Percentiles rank a stretch among this genome's conserved stretches.
phyloP scores from a whole-genome alignment of 2,113 vertebrate species.

The Glaucidium brasilianum region DNA sequence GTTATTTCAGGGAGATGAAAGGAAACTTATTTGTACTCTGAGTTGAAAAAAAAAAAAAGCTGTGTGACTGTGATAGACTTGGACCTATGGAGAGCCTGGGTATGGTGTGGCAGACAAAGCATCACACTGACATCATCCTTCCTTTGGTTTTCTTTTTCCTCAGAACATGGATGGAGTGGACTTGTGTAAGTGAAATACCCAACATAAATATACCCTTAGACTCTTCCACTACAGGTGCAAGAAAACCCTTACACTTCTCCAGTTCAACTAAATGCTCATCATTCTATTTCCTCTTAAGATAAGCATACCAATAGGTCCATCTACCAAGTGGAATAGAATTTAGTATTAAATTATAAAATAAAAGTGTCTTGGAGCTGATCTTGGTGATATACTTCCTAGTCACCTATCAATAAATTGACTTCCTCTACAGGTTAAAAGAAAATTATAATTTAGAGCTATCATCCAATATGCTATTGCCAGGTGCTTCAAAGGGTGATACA shows the following conservation, averaged over 20 bases:
- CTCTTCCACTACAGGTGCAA: background rate
- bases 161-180: background rate
- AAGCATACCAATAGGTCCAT: background rate
- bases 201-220: background rate
- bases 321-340: background rate
- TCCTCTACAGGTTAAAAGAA: background rate
- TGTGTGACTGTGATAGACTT: background rate
- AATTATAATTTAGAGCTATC: background rate
- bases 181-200: background rate
- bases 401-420: background rate
- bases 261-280: background rate
- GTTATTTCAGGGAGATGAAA: background rate
- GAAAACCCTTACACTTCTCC: background rate
- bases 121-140: background rate
- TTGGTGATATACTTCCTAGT: background rate
- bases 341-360: background rate
- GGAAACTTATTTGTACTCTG: background rate
- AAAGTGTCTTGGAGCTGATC: background rate
- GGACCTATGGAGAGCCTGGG: background rate
- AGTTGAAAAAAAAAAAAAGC: background rate
- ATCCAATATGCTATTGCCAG: background rate
- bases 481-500: background rate
- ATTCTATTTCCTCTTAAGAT: background rate
- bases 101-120: background rate
- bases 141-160: background rate